Conservation (phyloP, 2,113 vertebrate species). For the Myotis brandtii region DNA sequence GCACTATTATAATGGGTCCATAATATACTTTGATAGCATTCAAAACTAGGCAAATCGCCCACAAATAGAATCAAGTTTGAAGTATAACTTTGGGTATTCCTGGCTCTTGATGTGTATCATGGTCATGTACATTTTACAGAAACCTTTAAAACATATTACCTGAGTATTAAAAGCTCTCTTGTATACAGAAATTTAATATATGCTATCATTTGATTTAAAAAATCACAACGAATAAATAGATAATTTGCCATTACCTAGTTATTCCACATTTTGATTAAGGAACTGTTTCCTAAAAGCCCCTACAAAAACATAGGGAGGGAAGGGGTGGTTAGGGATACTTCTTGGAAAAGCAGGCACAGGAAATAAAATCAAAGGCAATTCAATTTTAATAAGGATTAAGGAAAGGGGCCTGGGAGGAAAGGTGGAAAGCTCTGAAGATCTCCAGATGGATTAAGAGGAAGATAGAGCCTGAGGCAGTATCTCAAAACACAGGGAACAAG, state of each 20-base stretch:
- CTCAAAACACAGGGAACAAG: not conserved
- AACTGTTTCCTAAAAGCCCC: not conserved
- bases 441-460: not conserved
- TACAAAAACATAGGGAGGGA: not conserved
- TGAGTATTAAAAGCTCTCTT: not conserved
- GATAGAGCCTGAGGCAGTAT: too few relatives aligned
- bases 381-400: not conserved
- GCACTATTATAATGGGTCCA: conserved; percentile 1
- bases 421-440: not conserved
- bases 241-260: not conserved
- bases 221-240: conserved; percentile 30
- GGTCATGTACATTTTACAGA: not conserved
- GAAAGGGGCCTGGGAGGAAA: conserved; percentile 9
- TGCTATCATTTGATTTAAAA: conserved; percentile 15
- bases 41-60: conserved; percentile 16
- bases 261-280: not conserved
- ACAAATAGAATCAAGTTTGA: not conserved
- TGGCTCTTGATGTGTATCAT: not conserved
- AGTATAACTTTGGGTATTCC: not conserved
- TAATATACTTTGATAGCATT: conserved; percentile 35
- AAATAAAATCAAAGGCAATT: conserved; percentile 33
- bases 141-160: not conserved
- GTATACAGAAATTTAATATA: not conserved
- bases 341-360: not conserved
- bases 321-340: not conserved